Evolutionary conservation across 2,797 vertebrate species (phyloP).

Genomic region (Alfaro cultratus): DNA sequence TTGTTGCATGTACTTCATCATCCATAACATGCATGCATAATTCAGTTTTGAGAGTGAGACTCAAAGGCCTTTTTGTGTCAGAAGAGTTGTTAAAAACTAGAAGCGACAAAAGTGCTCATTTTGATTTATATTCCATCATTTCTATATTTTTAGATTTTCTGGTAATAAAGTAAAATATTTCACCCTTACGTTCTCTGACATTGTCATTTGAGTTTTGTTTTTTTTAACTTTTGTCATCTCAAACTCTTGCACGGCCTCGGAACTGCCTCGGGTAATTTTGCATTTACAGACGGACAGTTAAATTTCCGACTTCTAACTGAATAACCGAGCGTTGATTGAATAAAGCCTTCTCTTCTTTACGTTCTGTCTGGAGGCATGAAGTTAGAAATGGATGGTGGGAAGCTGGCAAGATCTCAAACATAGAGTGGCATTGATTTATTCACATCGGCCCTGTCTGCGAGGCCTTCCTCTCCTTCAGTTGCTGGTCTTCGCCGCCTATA

Average conservation of each 20-base stretch:
- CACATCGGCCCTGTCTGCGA: constrained; percentile 36
- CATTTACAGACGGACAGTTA: constrained; percentile 25
- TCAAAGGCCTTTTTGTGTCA: background rate
- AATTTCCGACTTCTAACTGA: constrained; percentile 12
- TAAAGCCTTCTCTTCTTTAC: constrained; percentile 10
- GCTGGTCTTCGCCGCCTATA: constrained; percentile 43
- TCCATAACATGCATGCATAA: background rate
- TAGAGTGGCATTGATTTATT: constrained; percentile 47
- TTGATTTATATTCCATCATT: background rate
- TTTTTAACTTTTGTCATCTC: constrained; percentile 30
- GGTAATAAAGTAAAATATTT: background rate
- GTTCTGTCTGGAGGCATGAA: constrained; percentile 29
- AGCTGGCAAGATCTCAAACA: constrained; percentile 37
- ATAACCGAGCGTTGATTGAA: constrained; percentile 31
- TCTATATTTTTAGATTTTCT: background rate
- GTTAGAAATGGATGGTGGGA: constrained; percentile 45
- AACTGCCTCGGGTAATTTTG: constrained; percentile 46
- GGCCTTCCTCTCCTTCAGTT: constrained; percentile 29
- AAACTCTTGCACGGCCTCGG: constrained; percentile 26
- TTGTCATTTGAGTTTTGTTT: constrained; percentile 43
- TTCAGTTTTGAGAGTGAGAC: background rate
- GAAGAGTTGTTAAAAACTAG: background rate
- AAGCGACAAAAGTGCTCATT: background rate
- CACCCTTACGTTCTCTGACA: constrained; percentile 30
- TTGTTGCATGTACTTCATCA: background rate